Base-by-base conservation (phyloP, 37 sponge, comb jelly and placozoan genomes). In the Axinella damicornis region DNA sequence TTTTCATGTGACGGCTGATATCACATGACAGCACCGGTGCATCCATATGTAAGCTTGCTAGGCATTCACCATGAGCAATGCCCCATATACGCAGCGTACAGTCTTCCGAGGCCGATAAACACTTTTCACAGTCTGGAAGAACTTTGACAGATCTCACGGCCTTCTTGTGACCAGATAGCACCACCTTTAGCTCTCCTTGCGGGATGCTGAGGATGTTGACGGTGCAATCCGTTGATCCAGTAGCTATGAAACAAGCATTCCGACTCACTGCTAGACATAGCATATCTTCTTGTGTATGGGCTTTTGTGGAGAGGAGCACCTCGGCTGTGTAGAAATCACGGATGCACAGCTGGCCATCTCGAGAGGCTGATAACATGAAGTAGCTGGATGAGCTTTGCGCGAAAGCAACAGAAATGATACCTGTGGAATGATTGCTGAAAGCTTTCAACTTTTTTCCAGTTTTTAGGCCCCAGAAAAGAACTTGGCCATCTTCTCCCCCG, bases 151-250 rank as follows among this genome's bases (percentile, higher is more conserved):
- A 66, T 2, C 54, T 77, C 27, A 94, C 85, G 11, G 76, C 32
- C 27, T 53, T 76, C 22, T 56, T 87, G 86, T 94, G 95, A 11
- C 88, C 92, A 5, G 34, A 46, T 54, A 94, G 69, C 4, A 28
- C 24, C 13, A 63, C 63, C 37, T 53, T 9, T 13, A 78, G 57
- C 21, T 40, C 5, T 18, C 92, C 83, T 13, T 38, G 37, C 18
- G 83, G 78, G 5, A 83, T 25, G 13, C 38, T 36, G 35, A 81
- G n/a, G 11, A 77, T 36, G 27, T 71, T 57, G 37, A 69, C 24
- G 11, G 21, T 40, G 14, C 62, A 59, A 30, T 70, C 60, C 20
- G 5, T 41, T 37, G 77, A 89, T 6, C 89, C 87, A 1, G 73
- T 73, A 19, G 53, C 74, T 31, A 80, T 16, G 65, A 87, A 65